Evolutionary conservation across 2,113 vertebrate species (phyloP).

Genomic region (Heterocephalus glaber): DNA sequence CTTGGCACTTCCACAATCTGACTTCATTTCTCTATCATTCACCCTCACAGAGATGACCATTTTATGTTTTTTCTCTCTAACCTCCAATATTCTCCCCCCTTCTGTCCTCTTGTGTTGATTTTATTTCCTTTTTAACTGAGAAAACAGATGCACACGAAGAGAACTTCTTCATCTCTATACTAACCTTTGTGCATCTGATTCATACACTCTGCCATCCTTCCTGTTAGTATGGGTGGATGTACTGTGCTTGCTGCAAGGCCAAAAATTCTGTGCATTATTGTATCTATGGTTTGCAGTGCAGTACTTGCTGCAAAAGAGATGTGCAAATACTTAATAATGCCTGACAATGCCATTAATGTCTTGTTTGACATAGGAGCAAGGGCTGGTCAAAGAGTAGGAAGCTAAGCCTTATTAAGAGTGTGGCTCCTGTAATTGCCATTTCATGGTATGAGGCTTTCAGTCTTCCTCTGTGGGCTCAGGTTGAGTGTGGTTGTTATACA

Average conservation of each 20-base stretch:
- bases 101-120: not conserved
- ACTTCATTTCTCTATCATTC: not conserved
- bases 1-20: rapidly evolving
- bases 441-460: rapidly evolving
- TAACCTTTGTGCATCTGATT: not conserved
- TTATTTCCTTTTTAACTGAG: not conserved
- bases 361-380: not conserved
- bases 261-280: too few species aligned
- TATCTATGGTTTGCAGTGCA: not conserved
- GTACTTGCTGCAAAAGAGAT: not conserved
- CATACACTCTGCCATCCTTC: not conserved
- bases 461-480: not conserved
- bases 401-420: not conserved
- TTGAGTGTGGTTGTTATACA: not conserved
- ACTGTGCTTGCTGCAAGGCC: not conserved
- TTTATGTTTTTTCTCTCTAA: not conserved
- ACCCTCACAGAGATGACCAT: not conserved
- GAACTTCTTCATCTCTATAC: not conserved
- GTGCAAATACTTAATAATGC: not conserved
- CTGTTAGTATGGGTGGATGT: not conserved
- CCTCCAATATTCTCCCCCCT: not conserved
- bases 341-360: not conserved
- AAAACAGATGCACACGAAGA: not conserved
- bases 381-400: not conserved
- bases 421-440: not conserved